Evolutionary conservation across 1,140 invertebrate species (phyloP), one percentile per base, ranked within the genome.

Genomic region (Orchesella cincta): DNA sequence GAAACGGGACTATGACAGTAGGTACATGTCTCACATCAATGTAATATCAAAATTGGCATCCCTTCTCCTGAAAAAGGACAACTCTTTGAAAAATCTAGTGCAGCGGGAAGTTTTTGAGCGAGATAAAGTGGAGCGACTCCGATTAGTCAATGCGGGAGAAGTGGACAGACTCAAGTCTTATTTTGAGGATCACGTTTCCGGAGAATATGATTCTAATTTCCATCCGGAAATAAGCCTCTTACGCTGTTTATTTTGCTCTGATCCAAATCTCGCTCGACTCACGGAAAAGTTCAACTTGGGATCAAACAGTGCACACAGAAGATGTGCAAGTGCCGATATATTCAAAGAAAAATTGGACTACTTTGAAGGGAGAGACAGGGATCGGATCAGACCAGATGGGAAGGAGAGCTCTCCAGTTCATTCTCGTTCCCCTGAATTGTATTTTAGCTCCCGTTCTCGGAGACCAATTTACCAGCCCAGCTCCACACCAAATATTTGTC

Each of bases 1-100:
- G 92, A 33, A 86, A 88, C n/a, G 86, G 8, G 12, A 8, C 8
- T 67, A 88, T 1, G 90, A 90, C 52, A 90, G 94, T 82, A 87
- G 93, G 2, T 90, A 90, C 64, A 93, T 95, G 92, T 93, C 93
- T 0, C 93, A 93, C 82, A 94, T 94, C 39, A 93, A 95, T 83
- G 90, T 95, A 0, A 94, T 94, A 79, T 94, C 93, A 82, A 94
- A 94, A 85, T 90, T 92, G 29, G 93, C 92, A 0, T 88, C 89
- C 2, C 84, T 95, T 46, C 90, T 91, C 54, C 80, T 83, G 1
- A 80, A 78, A 46, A 79, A 74, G 64, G 79, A 82, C 78, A 75
- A 75, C 18, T 31, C 75, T 18, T 76, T 82, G 23, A 79, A 79
- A 52, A 72, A 35, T 26, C 46, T 80, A 16, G 71, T 82, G 1